Evolutionary conservation across 2,113 vertebrate genomes (phyloP).

Genomic region (Hucho hucho): DNA sequence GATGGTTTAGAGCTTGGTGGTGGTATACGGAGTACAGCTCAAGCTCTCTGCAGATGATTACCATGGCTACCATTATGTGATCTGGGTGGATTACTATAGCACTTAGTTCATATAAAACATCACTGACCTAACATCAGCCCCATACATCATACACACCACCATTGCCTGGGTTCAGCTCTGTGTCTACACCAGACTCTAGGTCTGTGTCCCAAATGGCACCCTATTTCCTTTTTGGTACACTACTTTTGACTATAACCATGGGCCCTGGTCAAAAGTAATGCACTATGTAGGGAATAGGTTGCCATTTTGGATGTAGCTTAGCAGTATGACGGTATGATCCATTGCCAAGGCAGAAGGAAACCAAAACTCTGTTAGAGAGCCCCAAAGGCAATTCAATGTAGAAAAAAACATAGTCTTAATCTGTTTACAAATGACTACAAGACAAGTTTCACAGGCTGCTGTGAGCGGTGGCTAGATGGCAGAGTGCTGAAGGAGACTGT

Average conservation of each 20-base stretch:
- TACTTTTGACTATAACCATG: background rate
- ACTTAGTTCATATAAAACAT: conserved; percentile 64
- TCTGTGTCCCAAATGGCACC: background rate
- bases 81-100: conserved; percentile 60
- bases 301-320: too few species aligned
- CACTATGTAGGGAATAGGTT: too few species aligned
- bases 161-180: conserved; percentile 53
- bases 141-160: conserved; percentile 18
- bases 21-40: conserved; percentile 44
- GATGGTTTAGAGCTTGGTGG: conserved; percentile 63
- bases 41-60: conserved; percentile 61
- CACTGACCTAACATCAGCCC: conserved; percentile 52
- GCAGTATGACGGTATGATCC: background rate
- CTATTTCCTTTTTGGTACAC: too few species aligned
- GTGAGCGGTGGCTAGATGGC: background rate
- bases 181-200: conserved; percentile 25
- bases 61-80: conserved; percentile 62
- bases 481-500: conserved; percentile 13
- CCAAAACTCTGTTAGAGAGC: conserved; percentile 21
- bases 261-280: too few species aligned
- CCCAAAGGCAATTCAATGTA: conserved; percentile 15
- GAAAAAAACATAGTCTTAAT: background rate
- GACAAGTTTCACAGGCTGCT: conserved; percentile 14
- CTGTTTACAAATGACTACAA: conserved; percentile 39
- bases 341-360: conserved; percentile 1